Conservation (phyloP, 2,113 vertebrate species). For the Pangasianodon gigas region DNA sequence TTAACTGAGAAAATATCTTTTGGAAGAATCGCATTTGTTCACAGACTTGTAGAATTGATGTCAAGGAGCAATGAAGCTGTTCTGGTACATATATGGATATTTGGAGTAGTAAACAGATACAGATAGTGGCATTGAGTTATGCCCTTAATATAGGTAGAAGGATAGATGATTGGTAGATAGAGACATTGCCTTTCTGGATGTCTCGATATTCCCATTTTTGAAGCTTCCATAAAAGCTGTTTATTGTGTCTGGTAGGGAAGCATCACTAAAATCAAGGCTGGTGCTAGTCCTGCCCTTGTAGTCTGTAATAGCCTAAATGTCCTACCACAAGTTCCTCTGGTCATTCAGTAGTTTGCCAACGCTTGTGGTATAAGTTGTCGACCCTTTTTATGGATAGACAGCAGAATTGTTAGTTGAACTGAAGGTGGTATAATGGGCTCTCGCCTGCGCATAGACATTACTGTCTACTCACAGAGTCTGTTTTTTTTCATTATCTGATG, state of each 20-base stretch:
- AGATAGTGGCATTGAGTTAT: background rate
- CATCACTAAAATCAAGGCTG: background rate
- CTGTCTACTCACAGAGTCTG: background rate
- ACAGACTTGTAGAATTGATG: background rate
- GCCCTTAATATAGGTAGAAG: background rate
- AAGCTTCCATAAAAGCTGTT: background rate
- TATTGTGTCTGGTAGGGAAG: background rate
- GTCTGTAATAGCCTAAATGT: background rate
- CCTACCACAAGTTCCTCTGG: background rate
- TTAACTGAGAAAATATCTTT: background rate
- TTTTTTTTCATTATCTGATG: background rate
- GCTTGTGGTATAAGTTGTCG: background rate
- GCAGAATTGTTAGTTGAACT: background rate
- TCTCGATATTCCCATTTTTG: background rate
- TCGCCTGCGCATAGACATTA: background rate
- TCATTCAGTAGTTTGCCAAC: background rate
- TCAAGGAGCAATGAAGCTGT: background rate
- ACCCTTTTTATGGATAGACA: background rate
- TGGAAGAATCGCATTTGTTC: background rate
- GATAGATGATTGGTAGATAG: background rate
- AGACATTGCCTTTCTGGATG: background rate
- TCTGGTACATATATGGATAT: background rate
- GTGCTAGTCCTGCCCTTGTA: background rate
- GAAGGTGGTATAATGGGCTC: background rate
- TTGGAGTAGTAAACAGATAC: background rate